A percentile compares a stretch with the other conserved stretches of the same genome.
phyloP scores from a whole-genome alignment of 2,113 vertebrate species.

The Hypocryptadius cinnamomeus region DNA sequence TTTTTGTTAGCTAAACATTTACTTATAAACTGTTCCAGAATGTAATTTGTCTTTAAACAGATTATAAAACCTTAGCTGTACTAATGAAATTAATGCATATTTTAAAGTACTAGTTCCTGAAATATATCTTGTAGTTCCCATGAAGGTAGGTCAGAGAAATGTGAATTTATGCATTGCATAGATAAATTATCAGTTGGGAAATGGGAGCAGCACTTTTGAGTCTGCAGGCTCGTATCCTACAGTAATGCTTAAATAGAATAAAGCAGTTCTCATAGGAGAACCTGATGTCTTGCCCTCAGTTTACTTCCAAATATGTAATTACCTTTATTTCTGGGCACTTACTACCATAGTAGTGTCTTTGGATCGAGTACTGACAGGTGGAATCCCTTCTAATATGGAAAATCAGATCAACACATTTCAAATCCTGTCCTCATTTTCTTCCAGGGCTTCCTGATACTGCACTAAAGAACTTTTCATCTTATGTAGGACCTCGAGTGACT shows the following conservation, averaged over 20 bases:
- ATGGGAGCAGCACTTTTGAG: neutral
- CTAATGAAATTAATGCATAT: neutral
- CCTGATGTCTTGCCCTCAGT: neutral
- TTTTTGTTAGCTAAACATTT: neutral
- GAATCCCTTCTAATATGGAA: neutral
- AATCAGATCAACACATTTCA: neutral
- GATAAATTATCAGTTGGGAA: neutral
- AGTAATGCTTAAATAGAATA: neutral
- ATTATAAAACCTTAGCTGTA: neutral
- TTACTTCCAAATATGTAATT: neutral
- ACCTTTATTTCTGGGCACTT: neutral
- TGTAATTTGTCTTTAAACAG: neutral
- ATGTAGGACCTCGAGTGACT: neutral
- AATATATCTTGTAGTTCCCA: neutral
- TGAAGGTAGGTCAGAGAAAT: neutral
- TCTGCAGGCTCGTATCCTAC: neutral
- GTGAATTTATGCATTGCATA: neutral
- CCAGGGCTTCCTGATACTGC: neutral
- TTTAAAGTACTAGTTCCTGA: neutral
- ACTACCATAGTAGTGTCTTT: neutral
- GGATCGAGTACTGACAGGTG: neutral
- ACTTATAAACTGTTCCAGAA: neutral
- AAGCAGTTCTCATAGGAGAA: neutral
- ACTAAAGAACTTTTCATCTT: neutral
- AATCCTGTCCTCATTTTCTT: neutral